Base-by-base conservation (phyloP, 2,113 vertebrate species). In the Zosterops lateralis region DNA sequence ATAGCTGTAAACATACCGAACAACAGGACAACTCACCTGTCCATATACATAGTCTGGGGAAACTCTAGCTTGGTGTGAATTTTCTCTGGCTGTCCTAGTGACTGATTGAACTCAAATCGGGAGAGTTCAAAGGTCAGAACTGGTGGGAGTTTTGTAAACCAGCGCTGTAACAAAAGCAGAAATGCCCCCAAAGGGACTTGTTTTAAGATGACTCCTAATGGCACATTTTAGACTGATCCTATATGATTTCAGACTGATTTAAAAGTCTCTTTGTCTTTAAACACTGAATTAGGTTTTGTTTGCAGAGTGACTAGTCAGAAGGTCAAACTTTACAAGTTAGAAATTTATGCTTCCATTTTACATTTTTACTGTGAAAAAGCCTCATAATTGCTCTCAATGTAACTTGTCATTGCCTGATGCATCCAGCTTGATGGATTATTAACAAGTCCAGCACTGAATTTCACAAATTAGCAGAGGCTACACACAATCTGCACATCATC, bases 41-140 rank as follows among this genome's bases (percentile, higher is more conserved):
- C 99, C 99, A 99, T 99, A 67, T 99, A 98, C 76, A 99, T 97
- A 64, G 99, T 98, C 90, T 98, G 98, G 68, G 99, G 98, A 90
- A 99, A 99, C 89, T 99, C 99, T 82, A 99, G 97, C 93, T 98
- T 99, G 97, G 98, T 99, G 97, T 99, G 99, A 88, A 99, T 99
- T 96, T 99, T 99, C 97, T 99, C 99, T 9, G 99, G 99, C 58
- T 99, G 99, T n/a, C 99, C 99, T 7, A 99, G 97, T 29, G 99
- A 99, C 48, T 99, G 99, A 97, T 99, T 99, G 97, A 99, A 99
- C 94, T 99, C 99, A 96, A 99, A 99, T 80, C 99, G 98, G 24
- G 99, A 99, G 82, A 99, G 98, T 90, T 99, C 99, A 95, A 99
- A 99, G 42, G 99, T 99, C 97, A 99, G 89, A 21, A 99, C 99